Evolutionary conservation across 2,113 vertebrate species (phyloP).

Genomic region (Calyptomena viridis): DNA sequence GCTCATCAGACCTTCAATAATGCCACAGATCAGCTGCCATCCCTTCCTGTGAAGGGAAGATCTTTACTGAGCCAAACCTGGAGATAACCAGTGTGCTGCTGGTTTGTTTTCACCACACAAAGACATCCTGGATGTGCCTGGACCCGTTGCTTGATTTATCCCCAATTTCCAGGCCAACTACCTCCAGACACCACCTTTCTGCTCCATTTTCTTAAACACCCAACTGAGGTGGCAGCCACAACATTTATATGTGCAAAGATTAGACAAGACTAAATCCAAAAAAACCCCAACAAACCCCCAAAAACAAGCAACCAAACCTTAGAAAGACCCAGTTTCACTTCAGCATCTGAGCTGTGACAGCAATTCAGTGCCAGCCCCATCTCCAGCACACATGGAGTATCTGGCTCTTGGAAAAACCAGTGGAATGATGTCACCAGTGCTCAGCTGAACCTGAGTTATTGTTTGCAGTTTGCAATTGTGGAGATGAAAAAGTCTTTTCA

Average conservation of each 20-base stretch:
- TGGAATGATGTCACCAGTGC: not conserved
- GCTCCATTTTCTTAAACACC: not conserved
- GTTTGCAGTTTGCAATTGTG: not conserved
- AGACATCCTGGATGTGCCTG: not conserved
- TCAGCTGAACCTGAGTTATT: not conserved
- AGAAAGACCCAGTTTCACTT: not conserved
- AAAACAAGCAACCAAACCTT: not conserved
- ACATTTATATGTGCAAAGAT: not conserved
- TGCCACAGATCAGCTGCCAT: not conserved
- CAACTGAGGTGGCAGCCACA: not conserved
- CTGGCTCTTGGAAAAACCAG: not conserved
- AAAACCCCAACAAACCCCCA: not conserved
- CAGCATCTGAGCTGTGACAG: not conserved
- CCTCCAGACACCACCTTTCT: not conserved
- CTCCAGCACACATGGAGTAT: not conserved
- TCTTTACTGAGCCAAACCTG: not conserved
- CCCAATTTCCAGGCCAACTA: not conserved
- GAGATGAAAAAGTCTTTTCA: not conserved
- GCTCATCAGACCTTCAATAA: not conserved
- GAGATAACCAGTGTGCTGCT: not conserved
- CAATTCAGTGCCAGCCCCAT: not conserved
- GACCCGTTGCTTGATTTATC: not conserved
- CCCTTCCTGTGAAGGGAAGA: not conserved
- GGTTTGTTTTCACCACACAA: not conserved
- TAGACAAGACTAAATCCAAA: not conserved